phyloP scores from a whole-genome alignment of 2,888 invertebrate genomes.

The Drosophila anomalipes region DNA sequence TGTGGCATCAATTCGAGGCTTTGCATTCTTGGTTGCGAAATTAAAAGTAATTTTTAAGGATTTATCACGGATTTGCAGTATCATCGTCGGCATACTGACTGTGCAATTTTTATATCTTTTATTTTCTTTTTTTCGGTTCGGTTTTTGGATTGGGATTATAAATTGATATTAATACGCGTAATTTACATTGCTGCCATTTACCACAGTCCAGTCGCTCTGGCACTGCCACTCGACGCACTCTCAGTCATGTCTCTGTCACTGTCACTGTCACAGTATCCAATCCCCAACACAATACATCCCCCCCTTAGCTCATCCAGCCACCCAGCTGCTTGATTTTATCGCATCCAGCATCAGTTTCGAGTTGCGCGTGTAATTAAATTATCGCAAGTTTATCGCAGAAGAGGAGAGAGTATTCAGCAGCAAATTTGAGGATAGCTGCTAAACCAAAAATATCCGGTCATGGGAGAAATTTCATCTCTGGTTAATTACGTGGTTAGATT shows the following conservation, averaged over 20 bases:
- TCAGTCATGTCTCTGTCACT: constrained; percentile 29
- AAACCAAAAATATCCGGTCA: constrained; percentile 25
- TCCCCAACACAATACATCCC: neutral
- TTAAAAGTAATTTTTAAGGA: constrained; percentile 76
- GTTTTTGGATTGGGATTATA: constrained; percentile 68
- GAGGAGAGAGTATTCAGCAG: constrained; percentile 39
- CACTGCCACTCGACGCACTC: constrained; percentile 30
- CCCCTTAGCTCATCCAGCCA: neutral
- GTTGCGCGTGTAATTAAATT: constrained; percentile 69
- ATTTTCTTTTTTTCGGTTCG: constrained; percentile 31
- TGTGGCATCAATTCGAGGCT: constrained; percentile 63
- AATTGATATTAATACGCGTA: constrained; percentile 74
- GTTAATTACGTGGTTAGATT: constrained; percentile 67
- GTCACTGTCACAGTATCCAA: constrained; percentile 21
- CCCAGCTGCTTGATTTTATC: constrained; percentile 18
- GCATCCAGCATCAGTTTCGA: constrained; percentile 46
- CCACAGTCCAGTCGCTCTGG: constrained; percentile 23
- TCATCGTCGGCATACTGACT: constrained; percentile 60
- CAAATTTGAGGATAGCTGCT: constrained; percentile 21
- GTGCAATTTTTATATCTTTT: constrained; percentile 30
- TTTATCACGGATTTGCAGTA: constrained; percentile 73
- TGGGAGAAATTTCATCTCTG: constrained; percentile 44
- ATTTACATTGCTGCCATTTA: constrained; percentile 69
- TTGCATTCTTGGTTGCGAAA: constrained; percentile 60
- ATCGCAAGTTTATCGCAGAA: constrained; percentile 63